Evolutionary conservation across 2,797 vertebrate species (phyloP), one percentile per base, ranked within the genome.

Genomic region (Adelosebastes latens): DNA sequence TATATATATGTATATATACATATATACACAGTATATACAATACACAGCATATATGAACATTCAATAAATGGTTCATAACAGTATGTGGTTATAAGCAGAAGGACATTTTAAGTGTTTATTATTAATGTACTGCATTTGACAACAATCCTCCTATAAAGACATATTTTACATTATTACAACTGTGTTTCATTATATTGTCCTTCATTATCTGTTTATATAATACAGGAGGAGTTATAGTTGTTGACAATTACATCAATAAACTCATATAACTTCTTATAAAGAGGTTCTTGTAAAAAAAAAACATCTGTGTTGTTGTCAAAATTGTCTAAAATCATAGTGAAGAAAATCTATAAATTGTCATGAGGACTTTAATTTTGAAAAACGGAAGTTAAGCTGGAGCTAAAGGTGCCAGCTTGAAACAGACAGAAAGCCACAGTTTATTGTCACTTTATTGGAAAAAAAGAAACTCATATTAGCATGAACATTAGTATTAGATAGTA

Each of bases 301-400:
- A 5, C 36, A 39, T 39, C 29, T 4, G 7, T 69, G n/a, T 49
- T 52, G 6, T 4, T 25, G 4, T 8, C 4, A 36, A 8, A 71
- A 46, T 4, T 46, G 8, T 4, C 11, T 55, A 62, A 39, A 32
- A n/a, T n/a, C 1, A 14, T 1, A 12, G 1, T 10, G 2, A 46
- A 42, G 1, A 24, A 46, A 60, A 11, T 3, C 27, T 20, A 3
- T 6, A 20, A 2, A 7, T 20, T n/a, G 2, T 61, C 2, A 8
- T 10, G 8, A 22, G 9, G 1, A 8, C 79, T 61, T 82, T 77
- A 13, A 86, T 71, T n/a, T 61, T 86, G 87, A 75, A 84, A 74
- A 82, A 73, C 52, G 66, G 79, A 88, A 75, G 62, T 84, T 4
- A 5, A 1, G 6, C 8, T 66, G 9, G 2, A 75, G 18, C 3